These are phyloP conservation scores for Tenrec ecaudatus DNA, from an alignment of 2,113 vertebrate genomes.

Conservation along the genomic window DNA sequence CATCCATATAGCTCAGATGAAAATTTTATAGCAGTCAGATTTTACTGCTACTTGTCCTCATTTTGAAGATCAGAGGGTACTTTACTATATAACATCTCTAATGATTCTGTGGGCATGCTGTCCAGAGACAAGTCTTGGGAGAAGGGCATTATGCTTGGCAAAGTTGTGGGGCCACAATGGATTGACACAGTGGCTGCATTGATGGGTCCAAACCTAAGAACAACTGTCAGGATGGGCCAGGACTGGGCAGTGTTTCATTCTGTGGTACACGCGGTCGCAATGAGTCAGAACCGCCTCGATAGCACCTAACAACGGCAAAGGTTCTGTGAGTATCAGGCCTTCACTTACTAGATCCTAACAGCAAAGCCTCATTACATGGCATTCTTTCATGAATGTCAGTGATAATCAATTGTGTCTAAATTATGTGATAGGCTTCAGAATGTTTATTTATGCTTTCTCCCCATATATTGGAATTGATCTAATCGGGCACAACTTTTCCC, in stretches of 20 bases:
- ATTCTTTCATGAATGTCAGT: not conserved
- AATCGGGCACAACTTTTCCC: not conserved
- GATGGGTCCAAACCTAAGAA: too few relatives aligned
- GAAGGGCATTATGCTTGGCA: too few relatives aligned
- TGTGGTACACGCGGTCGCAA: too few relatives aligned
- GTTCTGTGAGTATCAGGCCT: not conserved
- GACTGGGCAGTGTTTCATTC: too few relatives aligned
- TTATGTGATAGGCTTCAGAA: not conserved
- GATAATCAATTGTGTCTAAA: constrained; percentile 28
- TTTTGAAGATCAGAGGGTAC: not conserved
- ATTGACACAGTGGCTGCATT: too few relatives aligned
- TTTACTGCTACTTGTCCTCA: not conserved
- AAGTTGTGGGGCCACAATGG: too few relatives aligned
- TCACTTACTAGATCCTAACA: not conserved
- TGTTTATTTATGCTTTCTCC: not conserved
- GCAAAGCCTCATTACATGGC: not conserved
- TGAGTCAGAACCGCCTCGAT: too few relatives aligned
- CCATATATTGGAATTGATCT: not conserved
- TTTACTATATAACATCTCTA: not conserved
- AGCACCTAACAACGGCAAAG: not conserved
- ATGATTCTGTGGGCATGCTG: not conserved
- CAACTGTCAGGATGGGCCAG: too few relatives aligned
- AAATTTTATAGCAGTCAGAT: not conserved
- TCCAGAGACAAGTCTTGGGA: too few relatives aligned
- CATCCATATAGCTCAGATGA: not conserved